phyloP scores from a whole-genome alignment of 2,797 vertebrate species.

The Pipistrellus nathusii region DNA sequence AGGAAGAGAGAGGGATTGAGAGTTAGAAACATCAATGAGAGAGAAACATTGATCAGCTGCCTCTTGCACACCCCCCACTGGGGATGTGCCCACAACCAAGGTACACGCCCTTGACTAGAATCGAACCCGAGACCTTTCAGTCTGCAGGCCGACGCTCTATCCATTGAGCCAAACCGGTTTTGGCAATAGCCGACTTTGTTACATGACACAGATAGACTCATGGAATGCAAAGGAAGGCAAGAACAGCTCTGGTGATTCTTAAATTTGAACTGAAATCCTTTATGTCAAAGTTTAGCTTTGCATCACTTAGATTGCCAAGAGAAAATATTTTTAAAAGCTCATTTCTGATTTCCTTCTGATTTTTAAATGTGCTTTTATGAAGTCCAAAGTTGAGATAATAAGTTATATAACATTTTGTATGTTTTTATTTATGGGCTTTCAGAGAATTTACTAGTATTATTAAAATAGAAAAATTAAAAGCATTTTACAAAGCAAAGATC shows the following conservation, averaged over 20 bases:
- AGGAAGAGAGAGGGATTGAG: no score
- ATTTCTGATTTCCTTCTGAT: not conserved
- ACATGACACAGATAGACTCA: not conserved
- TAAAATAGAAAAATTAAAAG: constrained; percentile 47
- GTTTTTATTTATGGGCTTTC: constrained; percentile 19
- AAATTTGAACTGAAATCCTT: not conserved
- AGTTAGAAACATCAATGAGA: no score
- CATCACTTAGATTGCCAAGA: not conserved
- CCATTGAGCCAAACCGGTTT: no score
- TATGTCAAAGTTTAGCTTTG: not conserved
- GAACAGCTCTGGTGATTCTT: not conserved
- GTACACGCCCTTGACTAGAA: no score
- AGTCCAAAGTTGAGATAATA: not conserved
- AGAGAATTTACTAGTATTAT: constrained; percentile 39
- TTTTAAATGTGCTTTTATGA: constrained; percentile 24
- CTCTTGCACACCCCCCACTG: no score
- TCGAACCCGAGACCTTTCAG: no score
- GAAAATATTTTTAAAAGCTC: constrained; percentile 19
- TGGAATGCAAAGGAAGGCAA: not conserved
- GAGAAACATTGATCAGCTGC: no score
- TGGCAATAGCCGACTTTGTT: not conserved
- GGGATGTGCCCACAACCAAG: no score
- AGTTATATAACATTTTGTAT: constrained; percentile 13
- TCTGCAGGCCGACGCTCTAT: no score
- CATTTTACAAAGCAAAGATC: not conserved